Percentiles rank a stretch among this genome's conserved stretches.
phyloP scores from a whole-genome alignment of 2,797 vertebrate species.

The Myotis pilosus region DNA sequence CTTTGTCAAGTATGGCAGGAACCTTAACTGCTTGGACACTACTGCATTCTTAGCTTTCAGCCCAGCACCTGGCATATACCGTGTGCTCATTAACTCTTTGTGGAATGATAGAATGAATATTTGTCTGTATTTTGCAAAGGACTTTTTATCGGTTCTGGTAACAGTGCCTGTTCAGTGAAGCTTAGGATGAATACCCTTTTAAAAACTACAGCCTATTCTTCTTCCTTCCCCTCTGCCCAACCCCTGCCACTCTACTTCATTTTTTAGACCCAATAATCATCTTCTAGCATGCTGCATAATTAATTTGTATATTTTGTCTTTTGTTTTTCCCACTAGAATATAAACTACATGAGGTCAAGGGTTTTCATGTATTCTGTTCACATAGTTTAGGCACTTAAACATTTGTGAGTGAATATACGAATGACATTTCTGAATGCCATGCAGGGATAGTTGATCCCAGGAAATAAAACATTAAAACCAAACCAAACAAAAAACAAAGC shows the following conservation, averaged over 20 bases:
- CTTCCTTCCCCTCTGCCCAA: neutral
- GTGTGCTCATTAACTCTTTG: neutral
- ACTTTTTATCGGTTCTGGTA: neutral
- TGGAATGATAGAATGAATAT: neutral
- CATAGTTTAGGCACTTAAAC: neutral
- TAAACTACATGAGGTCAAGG: neutral
- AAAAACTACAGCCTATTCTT: neutral
- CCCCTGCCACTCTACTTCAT: neutral
- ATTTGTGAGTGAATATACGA: neutral
- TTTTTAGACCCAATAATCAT: neutral
- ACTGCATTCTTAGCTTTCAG: neutral
- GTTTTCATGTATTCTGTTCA: neutral
- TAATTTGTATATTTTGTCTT: neutral
- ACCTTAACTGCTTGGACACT: neutral
- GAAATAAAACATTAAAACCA: neutral
- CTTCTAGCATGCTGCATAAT: neutral
- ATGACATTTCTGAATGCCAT: neutral
- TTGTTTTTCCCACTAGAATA: neutral
- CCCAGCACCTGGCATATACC: rapidly evolving
- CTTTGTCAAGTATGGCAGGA: neutral
- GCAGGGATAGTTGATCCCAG: neutral
- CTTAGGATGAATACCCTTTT: neutral
- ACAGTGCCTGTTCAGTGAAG: neutral
- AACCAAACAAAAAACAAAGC: neutral
- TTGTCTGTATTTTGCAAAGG: neutral